Conservation (phyloP, 1,140 invertebrate genomes). For the Drosophila orosa region DNA sequence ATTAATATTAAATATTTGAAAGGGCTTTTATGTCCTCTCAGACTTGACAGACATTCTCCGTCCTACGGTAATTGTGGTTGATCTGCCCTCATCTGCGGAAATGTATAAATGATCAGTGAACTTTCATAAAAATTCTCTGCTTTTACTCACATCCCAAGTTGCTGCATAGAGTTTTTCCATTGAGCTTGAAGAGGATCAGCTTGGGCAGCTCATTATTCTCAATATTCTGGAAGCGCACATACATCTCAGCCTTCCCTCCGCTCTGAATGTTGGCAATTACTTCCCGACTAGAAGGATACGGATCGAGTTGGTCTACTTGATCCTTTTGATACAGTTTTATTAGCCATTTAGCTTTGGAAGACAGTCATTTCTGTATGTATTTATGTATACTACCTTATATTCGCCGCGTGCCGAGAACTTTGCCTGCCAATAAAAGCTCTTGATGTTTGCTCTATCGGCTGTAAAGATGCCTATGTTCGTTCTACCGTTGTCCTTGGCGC, state of each 20-base stretch:
- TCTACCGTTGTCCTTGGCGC: neutral
- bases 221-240: neutral
- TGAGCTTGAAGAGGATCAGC: neutral
- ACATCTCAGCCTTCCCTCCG: neutral
- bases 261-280: neutral
- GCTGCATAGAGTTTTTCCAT: neutral
- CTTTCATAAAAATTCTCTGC: neutral
- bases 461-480: constrained; percentile 2
- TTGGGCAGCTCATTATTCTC: constrained; percentile 4
- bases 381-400: neutral
- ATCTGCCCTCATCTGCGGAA: neutral
- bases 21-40: neutral
- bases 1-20: no score
- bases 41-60: neutral
- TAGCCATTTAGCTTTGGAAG: no score
- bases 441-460: neutral
- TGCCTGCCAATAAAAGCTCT: constrained; percentile 9
- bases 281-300: neutral
- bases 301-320: constrained; percentile 2
- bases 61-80: neutral
- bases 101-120: neutral
- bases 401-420: neutral
- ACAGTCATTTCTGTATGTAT: no score
- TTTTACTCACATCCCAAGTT: neutral
- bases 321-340: neutral